phyloP scores from a whole-genome alignment of 1,140 invertebrate species.

The Ceratina calcarata region DNA sequence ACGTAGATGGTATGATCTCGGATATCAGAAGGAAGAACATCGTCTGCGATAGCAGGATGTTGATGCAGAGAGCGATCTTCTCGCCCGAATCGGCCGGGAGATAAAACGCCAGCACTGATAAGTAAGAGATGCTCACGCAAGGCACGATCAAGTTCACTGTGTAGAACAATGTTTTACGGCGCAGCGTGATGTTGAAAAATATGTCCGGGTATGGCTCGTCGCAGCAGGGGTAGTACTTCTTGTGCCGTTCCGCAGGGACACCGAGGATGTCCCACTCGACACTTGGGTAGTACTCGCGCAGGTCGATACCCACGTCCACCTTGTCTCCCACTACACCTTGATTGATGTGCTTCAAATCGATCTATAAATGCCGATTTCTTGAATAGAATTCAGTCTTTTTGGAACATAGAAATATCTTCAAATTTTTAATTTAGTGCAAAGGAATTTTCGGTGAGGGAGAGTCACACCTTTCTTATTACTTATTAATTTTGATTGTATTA shows the following conservation, averaged over 20 bases:
- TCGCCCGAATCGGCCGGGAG: constrained; percentile 99
- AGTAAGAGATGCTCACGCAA: constrained; percentile 95
- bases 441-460: no score
- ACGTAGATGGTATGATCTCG: constrained; percentile 99
- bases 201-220: constrained; percentile 95
- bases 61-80: constrained; percentile 98
- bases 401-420: no score
- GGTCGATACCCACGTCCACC: constrained; percentile 93
- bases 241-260: constrained; percentile 94
- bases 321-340: constrained; percentile 88
- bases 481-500: no score
- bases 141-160: constrained; percentile 97
- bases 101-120: constrained; percentile 97
- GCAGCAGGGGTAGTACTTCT: constrained; percentile 94
- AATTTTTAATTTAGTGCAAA: no score
- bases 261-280: constrained; percentile 99
- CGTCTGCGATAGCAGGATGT: constrained; percentile 98
- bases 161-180: constrained; percentile 97
- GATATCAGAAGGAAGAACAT: constrained; percentile 99
- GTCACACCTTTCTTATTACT: no score
- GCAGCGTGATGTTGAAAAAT: constrained; percentile 98
- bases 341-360: constrained; percentile 94
- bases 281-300: constrained; percentile 96
- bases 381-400: no score
- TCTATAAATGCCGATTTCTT: constrained; percentile 84